phyloP scores from a whole-genome alignment of 2,113 vertebrate genomes.

The Eretmochelys imbricata region DNA sequence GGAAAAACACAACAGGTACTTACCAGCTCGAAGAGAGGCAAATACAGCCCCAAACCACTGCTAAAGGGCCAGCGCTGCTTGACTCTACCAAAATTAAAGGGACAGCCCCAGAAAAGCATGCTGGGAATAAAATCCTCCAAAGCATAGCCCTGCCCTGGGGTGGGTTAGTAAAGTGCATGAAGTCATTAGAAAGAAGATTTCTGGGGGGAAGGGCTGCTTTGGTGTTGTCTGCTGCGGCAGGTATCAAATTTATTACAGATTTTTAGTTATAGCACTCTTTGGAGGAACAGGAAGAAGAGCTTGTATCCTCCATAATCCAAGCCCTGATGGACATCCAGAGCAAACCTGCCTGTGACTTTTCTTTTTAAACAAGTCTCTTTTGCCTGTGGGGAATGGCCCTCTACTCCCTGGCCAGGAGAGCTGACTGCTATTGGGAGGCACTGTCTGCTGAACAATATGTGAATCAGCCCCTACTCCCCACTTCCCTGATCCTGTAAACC shows the following conservation, averaged over 20 bases:
- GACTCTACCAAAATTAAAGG: background rate
- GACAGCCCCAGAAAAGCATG: background rate
- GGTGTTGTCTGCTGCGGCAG: too few relatives aligned
- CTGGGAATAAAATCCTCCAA: background rate
- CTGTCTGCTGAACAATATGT: background rate
- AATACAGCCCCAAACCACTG: background rate
- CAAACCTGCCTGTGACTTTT: background rate
- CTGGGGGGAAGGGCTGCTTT: background rate
- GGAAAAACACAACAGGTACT: background rate
- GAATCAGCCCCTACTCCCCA: background rate
- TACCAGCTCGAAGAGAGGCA: background rate
- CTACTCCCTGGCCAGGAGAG: background rate
- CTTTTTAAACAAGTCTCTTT: background rate
- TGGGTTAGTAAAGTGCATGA: background rate
- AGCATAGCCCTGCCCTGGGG: background rate
- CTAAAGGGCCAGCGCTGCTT: background rate
- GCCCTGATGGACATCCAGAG: background rate
- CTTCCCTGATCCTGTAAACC: background rate
- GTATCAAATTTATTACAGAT: background rate
- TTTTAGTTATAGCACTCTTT: background rate
- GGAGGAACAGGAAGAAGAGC: background rate
- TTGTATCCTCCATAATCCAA: background rate
- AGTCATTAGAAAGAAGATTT: background rate
- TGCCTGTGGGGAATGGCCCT: background rate
- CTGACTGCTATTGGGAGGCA: background rate